Conservation (phyloP, 2,888 invertebrate genomes). For the Rotaria sp. region DNA sequence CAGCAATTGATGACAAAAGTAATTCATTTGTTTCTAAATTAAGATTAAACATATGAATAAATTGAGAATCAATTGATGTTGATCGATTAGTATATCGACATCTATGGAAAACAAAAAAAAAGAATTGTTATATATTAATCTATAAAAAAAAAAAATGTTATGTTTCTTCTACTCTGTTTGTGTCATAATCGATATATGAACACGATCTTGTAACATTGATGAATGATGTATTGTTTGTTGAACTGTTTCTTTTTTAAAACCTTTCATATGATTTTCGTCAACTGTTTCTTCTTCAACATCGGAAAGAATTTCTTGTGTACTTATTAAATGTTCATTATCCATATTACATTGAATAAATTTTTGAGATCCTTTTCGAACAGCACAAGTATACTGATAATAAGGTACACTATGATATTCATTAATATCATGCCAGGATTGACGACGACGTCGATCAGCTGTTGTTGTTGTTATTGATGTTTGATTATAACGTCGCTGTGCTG, state of each 20-base stretch:
- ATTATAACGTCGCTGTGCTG: neutral
- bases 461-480: neutral
- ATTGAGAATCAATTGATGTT: neutral
- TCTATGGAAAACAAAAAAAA: neutral
- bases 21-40: neutral
- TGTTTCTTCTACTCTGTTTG: neutral
- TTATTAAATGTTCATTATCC: neutral
- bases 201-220: neutral
- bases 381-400: neutral
- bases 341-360: neutral
- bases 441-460: neutral
- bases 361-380: neutral
- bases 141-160: neutral
- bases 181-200: neutral
- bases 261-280: neutral
- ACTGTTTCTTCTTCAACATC: neutral
- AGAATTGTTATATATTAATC: neutral
- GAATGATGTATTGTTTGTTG: neutral
- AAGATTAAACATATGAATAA: neutral
- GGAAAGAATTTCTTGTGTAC: neutral
- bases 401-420: conserved; percentile 1
- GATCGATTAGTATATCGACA: neutral
- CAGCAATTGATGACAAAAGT: neutral
- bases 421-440: conserved; percentile 9
- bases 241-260: neutral